These are phyloP conservation scores for Alces alces DNA, from an alignment of 2,113 vertebrate genomes.

Conservation along the genomic window DNA sequence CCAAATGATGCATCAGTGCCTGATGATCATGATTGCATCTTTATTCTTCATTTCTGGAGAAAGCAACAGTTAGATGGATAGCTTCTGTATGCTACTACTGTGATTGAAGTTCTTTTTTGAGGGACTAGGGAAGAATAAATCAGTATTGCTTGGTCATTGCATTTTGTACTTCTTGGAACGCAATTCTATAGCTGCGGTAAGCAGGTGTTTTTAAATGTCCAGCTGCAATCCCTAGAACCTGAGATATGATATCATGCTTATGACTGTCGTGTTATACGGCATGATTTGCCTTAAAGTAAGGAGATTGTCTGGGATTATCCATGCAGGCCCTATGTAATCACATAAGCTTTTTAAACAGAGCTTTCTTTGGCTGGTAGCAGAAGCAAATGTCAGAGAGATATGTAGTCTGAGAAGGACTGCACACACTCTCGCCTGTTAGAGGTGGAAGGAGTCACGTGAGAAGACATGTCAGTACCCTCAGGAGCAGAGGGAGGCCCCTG, in stretches of 20 bases:
- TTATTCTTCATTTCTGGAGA: slow-evolving; percentile 22
- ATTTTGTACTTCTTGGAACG: not conserved
- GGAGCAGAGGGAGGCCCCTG: not conserved
- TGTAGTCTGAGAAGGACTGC: not conserved
- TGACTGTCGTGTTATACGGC: not conserved
- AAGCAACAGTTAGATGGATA: not conserved
- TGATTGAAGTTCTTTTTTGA: not conserved
- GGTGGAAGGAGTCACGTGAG: not conserved
- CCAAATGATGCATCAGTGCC: not conserved
- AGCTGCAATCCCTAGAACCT: not conserved
- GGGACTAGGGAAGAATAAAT: not conserved
- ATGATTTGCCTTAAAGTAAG: not conserved
- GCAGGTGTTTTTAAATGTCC: not conserved
- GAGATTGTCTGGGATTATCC: not conserved
- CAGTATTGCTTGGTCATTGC: not conserved
- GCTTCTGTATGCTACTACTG: not conserved
- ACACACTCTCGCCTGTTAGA: not conserved
- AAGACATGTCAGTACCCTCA: not conserved
- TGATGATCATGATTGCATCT: not conserved
- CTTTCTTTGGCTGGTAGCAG: not conserved
- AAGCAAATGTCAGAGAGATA: not conserved
- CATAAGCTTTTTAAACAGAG: not conserved
- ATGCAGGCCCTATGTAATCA: not conserved
- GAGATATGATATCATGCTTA: not conserved
- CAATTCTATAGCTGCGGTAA: not conserved